A percentile compares a stretch with the other conserved stretches of the same genome.
These are phyloP conservation scores for Lasiurus borealis DNA, from an alignment of 2,113 vertebrate species.

Conservation along the genomic window DNA sequence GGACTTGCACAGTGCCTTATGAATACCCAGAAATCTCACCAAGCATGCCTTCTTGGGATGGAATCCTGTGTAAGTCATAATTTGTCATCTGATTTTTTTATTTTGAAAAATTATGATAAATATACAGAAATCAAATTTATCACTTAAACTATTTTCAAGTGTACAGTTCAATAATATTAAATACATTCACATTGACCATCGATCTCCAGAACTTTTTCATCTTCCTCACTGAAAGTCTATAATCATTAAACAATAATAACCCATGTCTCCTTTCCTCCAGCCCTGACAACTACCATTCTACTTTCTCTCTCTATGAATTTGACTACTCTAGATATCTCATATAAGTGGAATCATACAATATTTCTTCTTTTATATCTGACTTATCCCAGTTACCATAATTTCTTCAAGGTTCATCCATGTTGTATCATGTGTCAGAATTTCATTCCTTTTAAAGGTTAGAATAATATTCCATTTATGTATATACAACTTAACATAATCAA, in stretches of 20 bases:
- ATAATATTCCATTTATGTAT: background rate
- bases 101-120: background rate
- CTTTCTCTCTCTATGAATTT: conserved; percentile 8
- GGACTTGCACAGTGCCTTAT: background rate
- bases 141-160: background rate
- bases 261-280: background rate
- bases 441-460: background rate
- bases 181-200: background rate
- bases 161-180: background rate
- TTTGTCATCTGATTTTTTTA: background rate
- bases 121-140: background rate
- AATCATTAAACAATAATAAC: background rate
- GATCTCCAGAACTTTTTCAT: background rate
- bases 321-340: background rate
- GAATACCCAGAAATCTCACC: background rate
- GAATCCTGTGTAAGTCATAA: background rate
- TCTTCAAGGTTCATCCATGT: background rate
- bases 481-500: conserved; percentile 54
- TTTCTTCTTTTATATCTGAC: background rate
- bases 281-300: background rate
- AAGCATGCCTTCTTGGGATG: background rate
- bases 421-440: background rate
- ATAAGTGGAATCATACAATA: background rate
- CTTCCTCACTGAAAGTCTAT: background rate
- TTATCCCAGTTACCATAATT: background rate